phyloP scores from a whole-genome alignment of 2,797 vertebrate genomes.

The Eremophila alpestris region DNA sequence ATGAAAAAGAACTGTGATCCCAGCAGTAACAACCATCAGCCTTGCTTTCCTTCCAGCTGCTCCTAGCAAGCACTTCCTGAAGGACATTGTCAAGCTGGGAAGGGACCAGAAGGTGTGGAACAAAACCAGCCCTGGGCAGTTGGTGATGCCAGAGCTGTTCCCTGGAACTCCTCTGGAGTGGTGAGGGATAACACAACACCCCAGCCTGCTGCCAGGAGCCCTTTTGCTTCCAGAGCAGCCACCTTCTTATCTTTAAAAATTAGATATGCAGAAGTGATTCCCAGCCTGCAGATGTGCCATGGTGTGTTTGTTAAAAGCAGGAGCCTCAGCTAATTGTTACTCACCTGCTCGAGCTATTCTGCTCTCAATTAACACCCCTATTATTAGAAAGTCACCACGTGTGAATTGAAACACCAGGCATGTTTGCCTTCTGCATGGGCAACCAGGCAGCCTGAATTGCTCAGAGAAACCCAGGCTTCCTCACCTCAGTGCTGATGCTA shows the following conservation, averaged over 20 bases:
- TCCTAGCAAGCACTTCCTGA: not conserved
- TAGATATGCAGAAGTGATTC: not conserved
- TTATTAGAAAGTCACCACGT: constrained; percentile 28
- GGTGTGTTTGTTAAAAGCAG: not conserved
- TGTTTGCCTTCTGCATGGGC: constrained; percentile 48
- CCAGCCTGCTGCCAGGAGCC: not conserved
- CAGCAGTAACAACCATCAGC: not conserved
- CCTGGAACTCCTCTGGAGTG: accelerated
- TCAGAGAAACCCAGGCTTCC: not conserved
- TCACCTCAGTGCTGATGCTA: not conserved
- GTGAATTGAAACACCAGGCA: not conserved
- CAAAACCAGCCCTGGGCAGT: not conserved
- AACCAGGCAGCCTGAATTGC: not conserved
- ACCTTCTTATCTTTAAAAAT: not conserved
- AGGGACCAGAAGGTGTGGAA: not conserved
- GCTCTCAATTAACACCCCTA: constrained; percentile 32
- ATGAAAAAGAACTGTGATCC: not conserved
- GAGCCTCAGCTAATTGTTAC: not conserved
- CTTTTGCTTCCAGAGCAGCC: not conserved
- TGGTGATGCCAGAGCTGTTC: not conserved
- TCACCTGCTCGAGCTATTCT: not conserved
- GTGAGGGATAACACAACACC: not conserved
- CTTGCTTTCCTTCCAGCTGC: not conserved
- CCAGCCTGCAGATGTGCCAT: not conserved
- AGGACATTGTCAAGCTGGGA: not conserved